Percentiles rank a stretch among this genome's conserved stretches.
These are phyloP conservation scores for Nyctalus aviator DNA, from an alignment of 2,797 vertebrate species.

Conservation along the genomic window DNA sequence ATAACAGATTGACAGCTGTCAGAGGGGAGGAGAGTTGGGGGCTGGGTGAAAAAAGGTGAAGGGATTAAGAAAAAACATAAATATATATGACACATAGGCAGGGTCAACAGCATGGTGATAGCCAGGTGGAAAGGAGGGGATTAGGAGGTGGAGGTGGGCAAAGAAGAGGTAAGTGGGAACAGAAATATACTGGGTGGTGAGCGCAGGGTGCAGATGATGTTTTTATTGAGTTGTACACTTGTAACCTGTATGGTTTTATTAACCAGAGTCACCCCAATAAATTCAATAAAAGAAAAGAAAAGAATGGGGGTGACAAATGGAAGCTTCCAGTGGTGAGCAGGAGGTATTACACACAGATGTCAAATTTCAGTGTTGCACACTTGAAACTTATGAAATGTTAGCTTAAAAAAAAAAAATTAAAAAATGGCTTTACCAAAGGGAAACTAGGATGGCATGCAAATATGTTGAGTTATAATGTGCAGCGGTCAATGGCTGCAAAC, in stretches of 20 bases:
- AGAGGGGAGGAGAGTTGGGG: background rate
- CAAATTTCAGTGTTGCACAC: background rate
- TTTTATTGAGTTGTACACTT: background rate
- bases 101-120: background rate
- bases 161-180: background rate
- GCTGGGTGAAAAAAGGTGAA: background rate
- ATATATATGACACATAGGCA: background rate
- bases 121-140: background rate
- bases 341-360: background rate
- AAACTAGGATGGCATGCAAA: background rate
- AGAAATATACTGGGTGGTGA: background rate
- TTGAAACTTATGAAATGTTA: background rate
- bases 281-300: background rate
- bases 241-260: background rate
- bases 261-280: background rate
- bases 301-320: background rate
- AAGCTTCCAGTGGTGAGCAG: background rate
- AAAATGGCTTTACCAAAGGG: background rate
- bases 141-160: background rate
- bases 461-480: background rate
- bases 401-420: background rate
- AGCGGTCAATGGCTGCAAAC: background rate
- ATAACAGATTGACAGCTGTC: background rate
- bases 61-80: background rate
- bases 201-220: background rate